Evolutionary conservation across 2,888 invertebrate genomes (phyloP).

Genomic region (Eupithecia vulgata): DNA sequence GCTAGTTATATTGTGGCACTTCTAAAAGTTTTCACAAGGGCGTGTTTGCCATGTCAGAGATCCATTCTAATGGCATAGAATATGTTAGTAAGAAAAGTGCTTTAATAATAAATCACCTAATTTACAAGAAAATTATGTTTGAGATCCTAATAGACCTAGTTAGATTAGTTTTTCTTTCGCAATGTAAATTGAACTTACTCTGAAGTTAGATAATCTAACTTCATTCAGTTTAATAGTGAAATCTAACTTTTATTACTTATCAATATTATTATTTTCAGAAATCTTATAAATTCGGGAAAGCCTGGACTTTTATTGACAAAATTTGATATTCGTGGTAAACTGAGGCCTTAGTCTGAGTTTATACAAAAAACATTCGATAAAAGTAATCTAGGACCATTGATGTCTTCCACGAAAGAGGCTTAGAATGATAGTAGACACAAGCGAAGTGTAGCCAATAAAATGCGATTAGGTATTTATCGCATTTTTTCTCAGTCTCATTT

Average conservation of each 20-base stretch:
- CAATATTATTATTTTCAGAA: no score
- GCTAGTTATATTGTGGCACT: slow-evolving; percentile 12
- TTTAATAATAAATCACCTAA: slow-evolving; percentile 3
- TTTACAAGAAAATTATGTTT: slow-evolving; percentile 13
- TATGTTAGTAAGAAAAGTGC: slow-evolving; percentile 1
- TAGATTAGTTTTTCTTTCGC: slow-evolving; percentile 12
- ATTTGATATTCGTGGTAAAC: no score
- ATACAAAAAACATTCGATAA: no score
- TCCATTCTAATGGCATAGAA: slow-evolving; percentile 7
- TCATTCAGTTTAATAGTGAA: slow-evolving; percentile 11
- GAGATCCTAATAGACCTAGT: slow-evolving; percentile 4
- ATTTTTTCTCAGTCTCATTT: no score
- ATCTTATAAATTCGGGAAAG: no score
- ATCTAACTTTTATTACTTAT: neutral
- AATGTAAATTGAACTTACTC: neutral
- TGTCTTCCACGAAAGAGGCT: no score
- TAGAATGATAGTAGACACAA: no score
- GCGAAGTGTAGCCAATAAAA: no score
- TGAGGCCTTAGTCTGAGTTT: no score
- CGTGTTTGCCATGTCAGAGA: slow-evolving; percentile 41
- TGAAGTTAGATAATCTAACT: neutral
- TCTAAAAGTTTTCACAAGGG: slow-evolving; percentile 51
- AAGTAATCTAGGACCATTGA: no score
- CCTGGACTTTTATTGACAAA: no score
- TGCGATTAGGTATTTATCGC: no score